Conservation (phyloP, 2,797 vertebrate species). For the Phataginus tetradactyla region DNA sequence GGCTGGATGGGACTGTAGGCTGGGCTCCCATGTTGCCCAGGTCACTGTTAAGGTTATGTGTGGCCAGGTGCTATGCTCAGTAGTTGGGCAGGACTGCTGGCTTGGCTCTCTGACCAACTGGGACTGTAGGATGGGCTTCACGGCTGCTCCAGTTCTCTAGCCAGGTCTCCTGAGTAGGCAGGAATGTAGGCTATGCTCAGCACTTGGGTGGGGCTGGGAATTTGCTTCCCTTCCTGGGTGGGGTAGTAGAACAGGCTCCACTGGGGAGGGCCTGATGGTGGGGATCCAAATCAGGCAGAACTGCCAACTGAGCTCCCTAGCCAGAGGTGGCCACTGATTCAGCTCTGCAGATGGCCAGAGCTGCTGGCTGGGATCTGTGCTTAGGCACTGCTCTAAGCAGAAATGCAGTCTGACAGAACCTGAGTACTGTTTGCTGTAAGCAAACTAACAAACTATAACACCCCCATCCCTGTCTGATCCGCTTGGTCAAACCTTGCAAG, state of each 20-base stretch:
- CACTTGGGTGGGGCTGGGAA: background rate
- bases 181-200: background rate
- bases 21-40: background rate
- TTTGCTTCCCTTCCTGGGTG: background rate
- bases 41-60: background rate
- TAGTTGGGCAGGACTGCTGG: background rate
- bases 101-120: background rate
- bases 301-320: background rate
- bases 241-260: background rate
- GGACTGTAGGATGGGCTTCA: background rate
- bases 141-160: background rate
- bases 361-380: background rate
- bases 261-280: background rate
- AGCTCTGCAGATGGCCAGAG: background rate
- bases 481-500: background rate
- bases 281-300: background rate
- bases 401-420: background rate
- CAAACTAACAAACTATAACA: background rate
- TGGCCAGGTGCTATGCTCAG: background rate
- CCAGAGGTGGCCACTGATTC: background rate
- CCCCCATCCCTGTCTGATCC: background rate
- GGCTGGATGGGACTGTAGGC: background rate
- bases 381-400: background rate
- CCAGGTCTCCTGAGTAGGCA: background rate
- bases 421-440: background rate